Evolutionary conservation across 2,888 invertebrate species (phyloP).

Genomic region (Ormyrus pomaceus): DNA sequence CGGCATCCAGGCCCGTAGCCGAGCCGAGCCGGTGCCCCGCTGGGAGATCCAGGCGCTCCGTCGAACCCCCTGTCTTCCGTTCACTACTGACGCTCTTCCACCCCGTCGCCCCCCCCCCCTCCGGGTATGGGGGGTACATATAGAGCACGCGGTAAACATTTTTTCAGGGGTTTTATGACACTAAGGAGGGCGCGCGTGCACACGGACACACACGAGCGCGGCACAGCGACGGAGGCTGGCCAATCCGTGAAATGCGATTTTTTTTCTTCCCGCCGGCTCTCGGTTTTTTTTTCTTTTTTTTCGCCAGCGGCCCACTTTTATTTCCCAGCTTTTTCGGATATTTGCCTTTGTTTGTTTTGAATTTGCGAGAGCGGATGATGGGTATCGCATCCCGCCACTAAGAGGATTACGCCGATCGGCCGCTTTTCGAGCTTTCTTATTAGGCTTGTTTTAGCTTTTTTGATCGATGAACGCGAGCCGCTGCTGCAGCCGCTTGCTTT

Average conservation of each 20-base stretch:
- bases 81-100: not conserved
- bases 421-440: not conserved
- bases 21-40: conserved; percentile 61
- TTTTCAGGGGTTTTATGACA: conserved; percentile 32
- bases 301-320: not conserved
- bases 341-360: conserved; percentile 2
- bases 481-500: too few relatives aligned
- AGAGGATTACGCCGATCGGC: not conserved
- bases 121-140: not conserved
- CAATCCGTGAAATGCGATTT: conserved; percentile 43
- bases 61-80: not conserved
- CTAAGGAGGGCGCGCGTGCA: conserved; percentile 1
- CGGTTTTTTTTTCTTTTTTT: not conserved
- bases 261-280: not conserved
- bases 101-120: not conserved
- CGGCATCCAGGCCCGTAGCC: conserved; percentile 72
- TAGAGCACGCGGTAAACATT: conserved; percentile 39
- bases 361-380: not conserved
- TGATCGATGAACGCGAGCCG: too few relatives aligned
- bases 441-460: not conserved
- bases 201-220: not conserved
- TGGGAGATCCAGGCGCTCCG: not conserved
- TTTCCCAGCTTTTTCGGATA: not conserved
- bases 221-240: not conserved
- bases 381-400: not conserved